phyloP scores from a whole-genome alignment of 2,888 invertebrate species.

The Plemyria rubiginata region DNA sequence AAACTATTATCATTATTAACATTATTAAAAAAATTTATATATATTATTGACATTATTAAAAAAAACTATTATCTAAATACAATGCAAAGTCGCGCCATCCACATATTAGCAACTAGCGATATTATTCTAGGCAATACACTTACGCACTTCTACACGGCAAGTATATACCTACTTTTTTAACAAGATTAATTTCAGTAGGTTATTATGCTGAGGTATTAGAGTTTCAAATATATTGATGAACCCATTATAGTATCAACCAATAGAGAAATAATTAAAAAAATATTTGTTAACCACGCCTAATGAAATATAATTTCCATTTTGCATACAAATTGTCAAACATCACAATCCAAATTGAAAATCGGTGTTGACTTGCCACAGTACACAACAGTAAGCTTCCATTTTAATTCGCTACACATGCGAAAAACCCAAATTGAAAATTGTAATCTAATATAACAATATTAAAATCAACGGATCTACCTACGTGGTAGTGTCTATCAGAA shows the following conservation, averaged over 20 bases:
- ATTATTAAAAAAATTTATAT: too few relatives aligned
- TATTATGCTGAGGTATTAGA: background rate
- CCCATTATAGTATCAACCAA: constrained; percentile 11
- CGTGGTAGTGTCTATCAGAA: constrained; percentile 55
- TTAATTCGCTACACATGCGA: constrained; percentile 2
- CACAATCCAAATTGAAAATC: constrained; percentile 25
- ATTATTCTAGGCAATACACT: too few relatives aligned
- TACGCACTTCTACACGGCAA: background rate
- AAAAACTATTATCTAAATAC: too few relatives aligned
- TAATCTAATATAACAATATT: constrained; percentile 39
- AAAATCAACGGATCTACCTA: constrained; percentile 58
- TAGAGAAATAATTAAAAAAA: constrained; percentile 14
- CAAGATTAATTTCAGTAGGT: background rate
- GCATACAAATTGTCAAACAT: constrained; percentile 26
- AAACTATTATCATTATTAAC: too few relatives aligned
- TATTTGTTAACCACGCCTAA: constrained; percentile 15
- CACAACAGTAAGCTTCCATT: background rate
- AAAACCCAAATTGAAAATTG: constrained; percentile 32
- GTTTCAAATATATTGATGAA: constrained; percentile 1
- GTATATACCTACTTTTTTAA: background rate
- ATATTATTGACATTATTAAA: too few relatives aligned
- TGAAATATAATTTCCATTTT: constrained; percentile 24
- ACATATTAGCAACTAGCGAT: too few relatives aligned
- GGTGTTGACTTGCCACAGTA: constrained; percentile 6
- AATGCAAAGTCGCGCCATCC: too few relatives aligned